Evolutionary conservation across 2,888 invertebrate genomes (phyloP), one percentile per base, ranked within the genome.

Genomic region (Hirtodrosophila cameraria): DNA sequence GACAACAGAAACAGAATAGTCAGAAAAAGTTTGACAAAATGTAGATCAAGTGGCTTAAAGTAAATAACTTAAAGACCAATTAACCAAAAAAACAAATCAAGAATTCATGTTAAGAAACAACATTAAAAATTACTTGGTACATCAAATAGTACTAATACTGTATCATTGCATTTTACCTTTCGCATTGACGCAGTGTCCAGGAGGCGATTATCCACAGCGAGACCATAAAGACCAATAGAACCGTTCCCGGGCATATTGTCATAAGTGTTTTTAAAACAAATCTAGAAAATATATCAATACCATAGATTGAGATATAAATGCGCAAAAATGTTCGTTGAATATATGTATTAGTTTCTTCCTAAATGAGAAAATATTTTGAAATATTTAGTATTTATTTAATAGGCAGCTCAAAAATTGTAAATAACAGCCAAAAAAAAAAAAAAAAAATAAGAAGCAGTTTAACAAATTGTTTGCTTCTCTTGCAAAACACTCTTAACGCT

Each of bases 121-220:
- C 70, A 50, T 62, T 68, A 23, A 39, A 58, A 58, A 66, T 46
- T 13, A 55, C 69, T 70, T n/a, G n/a, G n/a, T n/a, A 70, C 75
- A 55, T 68, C 8, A 70, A 70, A 69, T 65, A n/a, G n/a, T 43
- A 71, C 72, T 53, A 50, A 35, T 25, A 62, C n/a, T n/a, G n/a
- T 50, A 55, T 57, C 31, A 43, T 62, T 57, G 90, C 91, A 93
- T 93, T n/a, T n/a, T 93, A 99, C 98, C 99, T 96, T 93, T 99
- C 99, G 91, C 99, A 99, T 88, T 99, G 97, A 78, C 99, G 94
- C 83, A 99, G 93, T 69, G 98, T 98, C 99, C 99, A 99, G 89
- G 98, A 98, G 76, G 99, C 99, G 88, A 99, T 98, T 91, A 99
- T 97, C 99, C 99, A 99, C 70, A 99, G 93, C 6, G 99, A 98